Percentiles rank a stretch among this genome's conserved stretches.
Evolutionary conservation across 2,113 vertebrate genomes (phyloP).

Genomic region (Noturus placidus): DNA sequence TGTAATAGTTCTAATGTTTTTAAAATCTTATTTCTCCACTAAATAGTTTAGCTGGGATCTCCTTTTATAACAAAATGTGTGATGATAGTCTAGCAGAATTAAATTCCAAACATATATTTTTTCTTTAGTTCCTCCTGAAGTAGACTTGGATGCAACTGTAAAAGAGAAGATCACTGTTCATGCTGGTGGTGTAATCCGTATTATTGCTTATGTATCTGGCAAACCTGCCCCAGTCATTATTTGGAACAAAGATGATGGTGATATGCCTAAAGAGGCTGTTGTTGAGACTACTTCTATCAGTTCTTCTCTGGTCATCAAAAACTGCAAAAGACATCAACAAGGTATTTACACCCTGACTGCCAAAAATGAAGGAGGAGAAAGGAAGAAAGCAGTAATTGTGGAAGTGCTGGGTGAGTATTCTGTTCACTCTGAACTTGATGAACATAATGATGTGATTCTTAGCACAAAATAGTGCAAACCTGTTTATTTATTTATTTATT

Average conservation of each 20-base stretch:
- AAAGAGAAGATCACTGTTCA: constrained; percentile 97
- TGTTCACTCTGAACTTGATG: neutral
- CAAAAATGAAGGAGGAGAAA: constrained; percentile 94
- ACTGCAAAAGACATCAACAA: constrained; percentile 90
- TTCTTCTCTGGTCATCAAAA: constrained; percentile 93
- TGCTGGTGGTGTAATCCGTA: constrained; percentile 92
- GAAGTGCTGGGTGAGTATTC: constrained; percentile 90
- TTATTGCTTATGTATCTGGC: constrained; percentile 95
- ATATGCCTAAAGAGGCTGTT: constrained; percentile 86
- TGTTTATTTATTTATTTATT: neutral
- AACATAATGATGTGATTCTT: constrained; percentile 5
- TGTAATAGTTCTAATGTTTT: neutral
- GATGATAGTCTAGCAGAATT: neutral
- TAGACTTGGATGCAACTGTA: constrained; percentile 91
- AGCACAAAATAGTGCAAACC: neutral
- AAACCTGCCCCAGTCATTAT: constrained; percentile 88
- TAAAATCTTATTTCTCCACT: neutral
- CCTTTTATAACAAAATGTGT: neutral
- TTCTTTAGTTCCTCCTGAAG: constrained; percentile 84
- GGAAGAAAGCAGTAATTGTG: constrained; percentile 91
- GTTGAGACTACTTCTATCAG: constrained; percentile 94
- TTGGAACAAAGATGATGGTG: constrained; percentile 85
- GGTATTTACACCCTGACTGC: constrained; percentile 91
- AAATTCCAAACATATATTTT: neutral
- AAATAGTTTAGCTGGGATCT: neutral